Percentiles rank a stretch among this genome's conserved stretches.
Conservation (phyloP, 2,888 invertebrate genomes). For the Leptothorax acervorum region DNA sequence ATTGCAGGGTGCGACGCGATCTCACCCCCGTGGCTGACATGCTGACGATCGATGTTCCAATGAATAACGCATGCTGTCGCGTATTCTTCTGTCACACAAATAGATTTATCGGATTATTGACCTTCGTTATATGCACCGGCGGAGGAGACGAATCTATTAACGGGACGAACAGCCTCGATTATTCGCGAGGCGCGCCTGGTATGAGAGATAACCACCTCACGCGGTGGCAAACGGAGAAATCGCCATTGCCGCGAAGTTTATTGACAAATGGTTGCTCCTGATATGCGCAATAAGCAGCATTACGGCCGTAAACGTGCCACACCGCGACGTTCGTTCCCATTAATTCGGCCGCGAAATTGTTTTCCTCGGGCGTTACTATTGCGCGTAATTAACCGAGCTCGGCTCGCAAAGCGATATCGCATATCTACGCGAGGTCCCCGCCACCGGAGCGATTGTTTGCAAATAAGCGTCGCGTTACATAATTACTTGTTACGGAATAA, state of each 20-base stretch:
- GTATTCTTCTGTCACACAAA: slow-evolving; percentile 28
- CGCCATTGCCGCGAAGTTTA: slow-evolving; percentile 19
- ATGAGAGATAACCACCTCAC: slow-evolving; percentile 1
- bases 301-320: background rate
- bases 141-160: slow-evolving; percentile 36
- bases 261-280: slow-evolving; percentile 34
- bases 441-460: background rate
- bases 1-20: background rate
- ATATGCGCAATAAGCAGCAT: slow-evolving; percentile 14
- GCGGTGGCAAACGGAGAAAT: background rate
- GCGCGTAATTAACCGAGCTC: slow-evolving; percentile 25
- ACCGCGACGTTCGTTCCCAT: background rate
- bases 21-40: background rate
- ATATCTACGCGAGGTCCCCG: background rate
- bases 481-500: background rate
- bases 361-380: slow-evolving; percentile 8
- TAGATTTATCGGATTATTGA: slow-evolving; percentile 60
- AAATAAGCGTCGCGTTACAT: slow-evolving; percentile 11
- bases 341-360: slow-evolving; percentile 38
- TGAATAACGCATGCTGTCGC: background rate
- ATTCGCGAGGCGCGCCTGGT: slow-evolving; percentile 25
- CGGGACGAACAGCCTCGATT: slow-evolving; percentile 10
- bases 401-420: slow-evolving; percentile 1
- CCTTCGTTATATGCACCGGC: slow-evolving; percentile 28
- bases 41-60: slow-evolving; percentile 39